Evolutionary conservation across 2,888 invertebrate genomes (phyloP).

Genomic region (Oscheius sp.): DNA sequence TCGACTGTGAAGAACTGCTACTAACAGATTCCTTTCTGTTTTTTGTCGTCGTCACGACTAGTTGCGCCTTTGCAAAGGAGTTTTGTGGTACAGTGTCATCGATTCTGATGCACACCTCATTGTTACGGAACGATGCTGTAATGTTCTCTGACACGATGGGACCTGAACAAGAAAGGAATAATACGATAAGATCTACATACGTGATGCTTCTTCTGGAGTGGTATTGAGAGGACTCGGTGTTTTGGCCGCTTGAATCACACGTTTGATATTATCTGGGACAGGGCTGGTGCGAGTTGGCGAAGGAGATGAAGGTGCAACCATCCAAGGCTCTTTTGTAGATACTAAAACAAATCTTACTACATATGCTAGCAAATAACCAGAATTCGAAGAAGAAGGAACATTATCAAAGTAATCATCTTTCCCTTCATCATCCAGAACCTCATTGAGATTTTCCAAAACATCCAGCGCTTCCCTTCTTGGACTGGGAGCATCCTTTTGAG

Average conservation of each 20-base stretch:
- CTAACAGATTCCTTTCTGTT: background rate
- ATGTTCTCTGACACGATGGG: constrained; percentile 7
- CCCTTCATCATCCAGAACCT: constrained; percentile 54
- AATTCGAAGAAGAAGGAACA: constrained; percentile 8
- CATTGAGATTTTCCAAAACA: constrained; percentile 65
- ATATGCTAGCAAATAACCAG: background rate
- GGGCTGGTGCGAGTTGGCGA: constrained; percentile 3
- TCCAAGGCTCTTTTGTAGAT: constrained; percentile 15
- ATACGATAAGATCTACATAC: background rate
- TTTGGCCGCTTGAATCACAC: constrained; percentile 4
- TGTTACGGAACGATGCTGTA: constrained; percentile 19
- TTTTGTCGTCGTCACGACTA: background rate
- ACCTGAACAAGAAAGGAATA: background rate
- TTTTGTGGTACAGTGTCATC: constrained; percentile 3
- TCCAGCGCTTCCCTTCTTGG: constrained; percentile 61
- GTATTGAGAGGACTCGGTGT: background rate
- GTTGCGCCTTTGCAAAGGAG: background rate
- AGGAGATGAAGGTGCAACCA: constrained; percentile 12
- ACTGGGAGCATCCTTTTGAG: constrained; percentile 30
- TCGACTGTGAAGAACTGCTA: background rate
- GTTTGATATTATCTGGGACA: constrained; percentile 14
- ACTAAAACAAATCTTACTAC: background rate
- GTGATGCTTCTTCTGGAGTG: background rate
- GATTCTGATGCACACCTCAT: constrained; percentile 14
- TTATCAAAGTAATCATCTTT: constrained; percentile 10